phyloP scores from a whole-genome alignment of 1,140 invertebrate genomes.

The Zaprionus ghesquierei region DNA sequence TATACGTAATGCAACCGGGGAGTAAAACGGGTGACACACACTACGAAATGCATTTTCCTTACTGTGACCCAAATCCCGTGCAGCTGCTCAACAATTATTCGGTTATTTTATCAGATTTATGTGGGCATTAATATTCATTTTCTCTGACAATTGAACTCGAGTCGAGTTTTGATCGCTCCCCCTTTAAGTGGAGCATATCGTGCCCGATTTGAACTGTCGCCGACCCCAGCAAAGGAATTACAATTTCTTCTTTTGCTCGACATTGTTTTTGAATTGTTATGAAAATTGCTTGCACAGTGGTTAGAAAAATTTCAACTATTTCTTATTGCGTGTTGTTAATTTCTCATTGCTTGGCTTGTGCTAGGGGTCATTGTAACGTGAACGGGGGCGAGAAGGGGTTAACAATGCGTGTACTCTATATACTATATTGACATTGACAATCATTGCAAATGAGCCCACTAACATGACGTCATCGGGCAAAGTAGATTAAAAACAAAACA shows the following conservation, averaged over 20 bases:
- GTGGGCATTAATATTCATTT: conserved; percentile 8
- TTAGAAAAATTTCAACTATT: conserved; percentile 24
- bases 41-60: background rate
- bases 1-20: conserved; percentile 23
- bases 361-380: conserved; percentile 5
- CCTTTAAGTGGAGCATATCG: background rate
- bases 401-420: conserved; percentile 16
- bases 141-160: conserved; percentile 18
- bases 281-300: conserved; percentile 29
- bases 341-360: conserved; percentile 7
- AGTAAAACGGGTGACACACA: background rate
- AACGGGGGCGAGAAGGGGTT: conserved; percentile 19
- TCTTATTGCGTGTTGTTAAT: conserved; percentile 36
- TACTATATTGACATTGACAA: conserved; percentile 50
- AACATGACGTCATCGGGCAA: conserved; percentile 44
- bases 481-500: conserved; percentile 33
- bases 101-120: conserved; percentile 23
- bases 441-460: conserved; percentile 26
- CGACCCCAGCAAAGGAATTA: background rate
- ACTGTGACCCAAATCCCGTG: conserved; percentile 21
- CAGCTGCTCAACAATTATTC: conserved; percentile 23
- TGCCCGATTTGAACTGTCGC: background rate
- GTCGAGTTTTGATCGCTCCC: background rate
- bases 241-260: background rate
- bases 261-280: conserved; percentile 22